Evolutionary conservation across 2,113 vertebrate species (phyloP).

Genomic region (Morphnarchus princeps): DNA sequence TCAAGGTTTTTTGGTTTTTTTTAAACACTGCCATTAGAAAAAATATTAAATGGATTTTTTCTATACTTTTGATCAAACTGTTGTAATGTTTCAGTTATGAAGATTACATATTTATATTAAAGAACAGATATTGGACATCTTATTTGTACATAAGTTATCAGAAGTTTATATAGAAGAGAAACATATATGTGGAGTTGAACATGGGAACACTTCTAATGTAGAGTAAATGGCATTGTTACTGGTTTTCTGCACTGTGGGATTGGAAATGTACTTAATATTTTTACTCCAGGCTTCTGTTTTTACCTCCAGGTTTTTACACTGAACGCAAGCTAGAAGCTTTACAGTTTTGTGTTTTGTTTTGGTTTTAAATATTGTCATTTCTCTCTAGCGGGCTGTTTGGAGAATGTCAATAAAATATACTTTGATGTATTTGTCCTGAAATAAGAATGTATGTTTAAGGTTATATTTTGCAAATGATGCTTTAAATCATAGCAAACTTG

Average conservation of each 20-base stretch:
- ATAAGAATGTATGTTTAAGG: background rate
- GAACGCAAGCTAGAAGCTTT: slow-evolving; percentile 71
- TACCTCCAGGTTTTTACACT: slow-evolving; percentile 79
- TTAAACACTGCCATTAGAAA: background rate
- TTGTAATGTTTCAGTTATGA: slow-evolving; percentile 56
- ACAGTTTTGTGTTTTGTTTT: background rate
- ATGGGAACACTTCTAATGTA: slow-evolving; percentile 34
- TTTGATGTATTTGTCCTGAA: background rate
- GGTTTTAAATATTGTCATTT: background rate
- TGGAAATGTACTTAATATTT: slow-evolving; percentile 58
- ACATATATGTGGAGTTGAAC: slow-evolving; percentile 57
- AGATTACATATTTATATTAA: slow-evolving; percentile 74
- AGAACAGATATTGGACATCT: slow-evolving; percentile 69
- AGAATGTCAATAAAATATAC: slow-evolving; percentile 61
- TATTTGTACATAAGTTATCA: slow-evolving; percentile 70
- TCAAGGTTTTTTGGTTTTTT: background rate
- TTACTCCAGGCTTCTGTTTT: slow-evolving; percentile 57
- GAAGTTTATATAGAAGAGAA: slow-evolving; percentile 67
- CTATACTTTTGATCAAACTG: slow-evolving; percentile 57
- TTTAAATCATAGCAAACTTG: background rate
- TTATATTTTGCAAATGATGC: background rate
- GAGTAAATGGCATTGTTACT: slow-evolving; percentile 37
- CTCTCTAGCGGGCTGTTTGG: slow-evolving; percentile 30
- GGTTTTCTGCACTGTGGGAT: slow-evolving; percentile 61
- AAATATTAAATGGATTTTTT: slow-evolving; percentile 43